Evolutionary conservation across 2,888 invertebrate genomes (phyloP), one percentile per base, ranked within the genome.

Genomic region (Poecilobothrus nobilitatus): DNA sequence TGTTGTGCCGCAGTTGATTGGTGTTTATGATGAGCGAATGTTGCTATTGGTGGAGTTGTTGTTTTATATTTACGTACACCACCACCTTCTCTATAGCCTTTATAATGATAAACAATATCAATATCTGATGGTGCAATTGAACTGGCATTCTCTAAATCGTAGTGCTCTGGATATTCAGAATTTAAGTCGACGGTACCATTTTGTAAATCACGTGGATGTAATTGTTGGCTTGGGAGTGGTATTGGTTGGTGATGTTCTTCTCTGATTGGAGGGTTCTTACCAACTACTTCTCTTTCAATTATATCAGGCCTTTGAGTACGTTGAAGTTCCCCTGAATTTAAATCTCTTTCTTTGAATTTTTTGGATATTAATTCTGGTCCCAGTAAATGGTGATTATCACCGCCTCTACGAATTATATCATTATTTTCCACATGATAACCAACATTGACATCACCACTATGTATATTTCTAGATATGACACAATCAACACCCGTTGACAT

Each of bases 81-180:
- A 18, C 68, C 88, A 66, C 88, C 90, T 82, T 95, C 94, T 34
- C 96, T 86, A 79, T 94, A 96, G 15, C 92, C 94, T 84, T 96
- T 95, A 79, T 97, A 97, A 80, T 97, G 97, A 76, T 95, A 95
- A 15, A 95, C 94, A 72, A 97, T 94, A 78, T 97, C 97, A 73
- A 96, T 96, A 78, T 97, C 97, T 2, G 96, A 96, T 0, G 97
- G 97, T 0, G 97, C 97, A 74, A 97, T 97, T 0, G 95, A 96
- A 80, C 95, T 96, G 1, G 97, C 96, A 81, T 97, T 97, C 83
- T 97, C 97, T 71, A 97, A 84, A 79, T 97, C 97, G 78, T 97
- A 97, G 79, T 95, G 95, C 79, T 96, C 95, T 0, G 95, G 94
- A 71, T 89, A 85, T 77, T 92, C 92, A 10, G 89, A 89, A 76